Conservation (phyloP, 2,113 vertebrate genomes). For the Lipotes vexillifer region DNA sequence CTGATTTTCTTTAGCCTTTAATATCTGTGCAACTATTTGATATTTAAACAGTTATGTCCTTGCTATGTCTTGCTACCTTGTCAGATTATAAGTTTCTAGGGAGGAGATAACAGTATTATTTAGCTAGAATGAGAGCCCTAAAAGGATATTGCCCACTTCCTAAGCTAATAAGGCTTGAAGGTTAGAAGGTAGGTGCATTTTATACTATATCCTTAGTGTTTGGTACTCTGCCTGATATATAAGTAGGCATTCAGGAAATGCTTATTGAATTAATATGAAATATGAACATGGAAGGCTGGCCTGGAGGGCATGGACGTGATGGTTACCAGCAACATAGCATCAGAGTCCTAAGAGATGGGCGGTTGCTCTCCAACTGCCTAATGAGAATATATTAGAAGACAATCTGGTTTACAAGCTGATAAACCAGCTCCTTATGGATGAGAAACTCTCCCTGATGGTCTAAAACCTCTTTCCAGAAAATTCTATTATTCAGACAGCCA, state of each 20-base stretch:
- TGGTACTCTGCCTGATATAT: neutral
- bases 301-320: neutral
- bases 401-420: neutral
- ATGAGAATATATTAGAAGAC: neutral
- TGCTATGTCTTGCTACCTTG: neutral
- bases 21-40: neutral
- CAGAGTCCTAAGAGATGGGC: neutral
- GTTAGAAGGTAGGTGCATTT: neutral
- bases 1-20: neutral
- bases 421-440: neutral
- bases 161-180: neutral
- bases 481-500: neutral
- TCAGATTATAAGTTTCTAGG: neutral
- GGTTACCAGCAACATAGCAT: accelerated
- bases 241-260: neutral
- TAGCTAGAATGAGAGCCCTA: neutral
- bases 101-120: neutral
- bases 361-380: neutral
- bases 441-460: neutral
- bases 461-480: neutral
- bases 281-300: neutral
- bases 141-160: neutral
- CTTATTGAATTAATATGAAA: neutral
- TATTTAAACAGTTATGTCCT: neutral
- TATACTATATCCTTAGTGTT: neutral